Conservation (phyloP, 2,113 vertebrate species). For the Empidonax alnorum region DNA sequence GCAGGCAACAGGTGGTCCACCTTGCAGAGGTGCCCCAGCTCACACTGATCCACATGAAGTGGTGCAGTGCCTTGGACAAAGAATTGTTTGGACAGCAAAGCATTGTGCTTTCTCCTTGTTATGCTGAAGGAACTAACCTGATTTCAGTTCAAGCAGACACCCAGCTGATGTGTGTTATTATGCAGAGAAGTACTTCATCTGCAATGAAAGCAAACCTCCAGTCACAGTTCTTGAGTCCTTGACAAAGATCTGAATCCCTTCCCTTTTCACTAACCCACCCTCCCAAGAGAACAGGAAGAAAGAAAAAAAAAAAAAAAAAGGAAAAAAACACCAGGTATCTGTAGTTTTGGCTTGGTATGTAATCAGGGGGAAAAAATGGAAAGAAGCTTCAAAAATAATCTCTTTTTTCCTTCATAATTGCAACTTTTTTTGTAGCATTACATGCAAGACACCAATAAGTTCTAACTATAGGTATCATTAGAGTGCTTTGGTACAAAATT, state of each 20-base stretch:
- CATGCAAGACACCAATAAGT: background rate
- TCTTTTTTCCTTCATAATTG: background rate
- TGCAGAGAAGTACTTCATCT: background rate
- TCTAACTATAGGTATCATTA: constrained; percentile 1
- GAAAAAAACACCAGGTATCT: background rate
- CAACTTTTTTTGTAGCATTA: background rate
- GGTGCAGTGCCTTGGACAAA: background rate
- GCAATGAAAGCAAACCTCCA: background rate
- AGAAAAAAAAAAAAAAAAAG: background rate
- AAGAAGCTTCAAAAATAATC: background rate
- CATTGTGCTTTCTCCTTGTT: background rate
- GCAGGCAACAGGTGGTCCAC: background rate
- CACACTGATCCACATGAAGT: rapidly evolving
- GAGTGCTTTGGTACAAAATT: background rate
- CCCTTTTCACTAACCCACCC: background rate
- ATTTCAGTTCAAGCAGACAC: background rate
- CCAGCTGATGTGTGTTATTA: background rate
- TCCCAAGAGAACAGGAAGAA: background rate
- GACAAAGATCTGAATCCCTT: background rate
- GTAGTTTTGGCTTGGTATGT: background rate
- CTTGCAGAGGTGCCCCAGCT: background rate
- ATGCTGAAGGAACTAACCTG: background rate
- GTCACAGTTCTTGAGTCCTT: background rate
- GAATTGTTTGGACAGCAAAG: background rate
- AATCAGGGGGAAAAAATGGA: background rate